A percentile compares a stretch with the other conserved stretches of the same genome.
Evolutionary conservation across 2,797 vertebrate genomes (phyloP).

Genomic region (Brachyalestes nurse): DNA sequence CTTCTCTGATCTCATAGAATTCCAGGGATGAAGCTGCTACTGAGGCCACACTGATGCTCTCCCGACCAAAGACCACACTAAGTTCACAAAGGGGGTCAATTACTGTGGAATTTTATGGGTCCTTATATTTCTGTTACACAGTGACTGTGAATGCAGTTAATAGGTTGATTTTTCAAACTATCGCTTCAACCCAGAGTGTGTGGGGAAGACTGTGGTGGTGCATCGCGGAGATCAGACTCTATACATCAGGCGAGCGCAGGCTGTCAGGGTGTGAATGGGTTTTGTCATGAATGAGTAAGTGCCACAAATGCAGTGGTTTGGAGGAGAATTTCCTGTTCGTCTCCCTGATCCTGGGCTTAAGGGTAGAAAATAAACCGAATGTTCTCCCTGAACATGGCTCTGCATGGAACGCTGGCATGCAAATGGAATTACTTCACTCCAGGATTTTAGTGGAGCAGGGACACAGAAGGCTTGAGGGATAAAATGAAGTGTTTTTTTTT

Average conservation of each 20-base stretch:
- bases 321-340: conserved; percentile 76
- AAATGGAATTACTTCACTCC: conserved; percentile 3
- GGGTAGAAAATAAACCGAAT: conserved; percentile 73
- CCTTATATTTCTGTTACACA: too few relatives aligned
- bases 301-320: conserved; percentile 69
- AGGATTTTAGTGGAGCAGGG: neutral
- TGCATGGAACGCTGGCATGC: conserved; percentile 3
- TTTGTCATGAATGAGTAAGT: conserved; percentile 86
- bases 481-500: neutral
- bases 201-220: conserved; percentile 38
- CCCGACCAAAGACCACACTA: too few relatives aligned
- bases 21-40: too few relatives aligned
- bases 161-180: neutral
- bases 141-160: too few relatives aligned
- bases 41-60: too few relatives aligned
- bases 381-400: conserved; percentile 49
- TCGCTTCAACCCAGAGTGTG: neutral
- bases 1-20: too few relatives aligned
- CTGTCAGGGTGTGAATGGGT: conserved; percentile 82
- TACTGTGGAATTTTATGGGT: too few relatives aligned
- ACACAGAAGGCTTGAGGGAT: conserved; percentile 1
- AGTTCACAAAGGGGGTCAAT: too few relatives aligned
- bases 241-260: conserved; percentile 64
- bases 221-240: conserved; percentile 67
- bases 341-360: conserved; percentile 75